Evolutionary conservation across 2,797 vertebrate genomes (phyloP), one percentile per base, ranked within the genome.

Genomic region (Psittacula derbiana): DNA sequence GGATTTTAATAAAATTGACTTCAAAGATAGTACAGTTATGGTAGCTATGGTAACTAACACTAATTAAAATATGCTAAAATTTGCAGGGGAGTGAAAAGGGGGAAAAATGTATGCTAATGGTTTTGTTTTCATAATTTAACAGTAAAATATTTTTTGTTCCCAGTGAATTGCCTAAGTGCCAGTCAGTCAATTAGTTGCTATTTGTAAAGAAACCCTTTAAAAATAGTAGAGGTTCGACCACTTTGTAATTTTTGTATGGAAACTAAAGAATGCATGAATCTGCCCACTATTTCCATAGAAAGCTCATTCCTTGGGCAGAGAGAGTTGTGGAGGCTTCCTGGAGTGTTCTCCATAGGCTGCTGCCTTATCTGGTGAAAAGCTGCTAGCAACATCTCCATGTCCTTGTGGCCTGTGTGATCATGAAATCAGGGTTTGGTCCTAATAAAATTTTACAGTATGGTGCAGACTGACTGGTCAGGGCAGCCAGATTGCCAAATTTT

Each of bases 1-100:
- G 55, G 62, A 69, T 74, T 94, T 92, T 86, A 92, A 92, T 93
- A 84, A 86, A 90, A 90, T 36, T 60, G 30, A 75, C 80, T 96
- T 94, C 62, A 88, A 90, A 94, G 83, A 43, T 79, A 79, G 73
- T 57, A 52, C 73, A 55, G 55, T 72, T 86, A 86, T 92, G 65
- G 94, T 95, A 95, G 55, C 92, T 94, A 92, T 96, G 93, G 93
- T 91, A 93, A 97, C 95, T 82, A 81, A 47, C 65, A 67, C 78
- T 94, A 91, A 90, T 95, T 95, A 96, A 95, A 93, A 92, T 90
- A 92, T 67, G 62, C 90, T 90, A 86, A 92, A 72, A 80, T 92
- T 71, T 94, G 49, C 90, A 87, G 71, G 13, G 80, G 58, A 86
- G 60, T 73, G 53, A 88, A 86, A 89, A 85, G n/a, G 23, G 6